A percentile compares a stretch with the other conserved stretches of the same genome.
Conservation (phyloP, 2,888 invertebrate genomes). For the Idaea dimidiata region DNA sequence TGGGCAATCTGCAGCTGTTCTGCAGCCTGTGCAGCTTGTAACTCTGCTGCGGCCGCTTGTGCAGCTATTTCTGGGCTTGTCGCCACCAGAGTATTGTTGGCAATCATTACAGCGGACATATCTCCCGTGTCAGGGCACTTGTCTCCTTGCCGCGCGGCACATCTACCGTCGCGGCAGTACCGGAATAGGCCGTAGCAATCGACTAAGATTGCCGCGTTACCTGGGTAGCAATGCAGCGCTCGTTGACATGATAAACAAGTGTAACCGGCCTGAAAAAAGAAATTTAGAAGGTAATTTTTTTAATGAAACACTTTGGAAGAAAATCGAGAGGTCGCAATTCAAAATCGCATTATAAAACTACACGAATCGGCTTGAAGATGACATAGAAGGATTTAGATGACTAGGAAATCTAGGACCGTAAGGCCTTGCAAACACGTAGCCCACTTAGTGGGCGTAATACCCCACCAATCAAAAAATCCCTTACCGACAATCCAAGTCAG, state of each 20-base stretch:
- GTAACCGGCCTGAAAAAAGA: slow-evolving; percentile 42
- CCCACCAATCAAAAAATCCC: too few relatives aligned
- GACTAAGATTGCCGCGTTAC: slow-evolving; percentile 41
- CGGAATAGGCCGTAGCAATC: slow-evolving; percentile 43
- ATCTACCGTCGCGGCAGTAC: slow-evolving; percentile 44
- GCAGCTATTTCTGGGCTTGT: slow-evolving; percentile 7
- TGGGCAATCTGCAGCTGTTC: background rate
- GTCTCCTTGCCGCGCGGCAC: slow-evolving; percentile 36
- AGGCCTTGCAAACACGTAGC: too few relatives aligned
- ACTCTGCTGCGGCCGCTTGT: background rate
- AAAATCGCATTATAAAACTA: slow-evolving; percentile 3
- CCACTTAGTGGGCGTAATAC: too few relatives aligned
- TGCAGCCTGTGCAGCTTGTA: background rate
- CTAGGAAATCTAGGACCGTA: too few relatives aligned
- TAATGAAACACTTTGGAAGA: too few relatives aligned
- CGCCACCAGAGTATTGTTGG: slow-evolving; percentile 5
- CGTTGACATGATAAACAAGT: slow-evolving; percentile 40
- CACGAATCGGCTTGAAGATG: too few relatives aligned
- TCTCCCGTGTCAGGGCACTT: slow-evolving; percentile 29
- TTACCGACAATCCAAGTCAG: too few relatives aligned
- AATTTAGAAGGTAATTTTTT: too few relatives aligned
- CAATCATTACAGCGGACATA: background rate
- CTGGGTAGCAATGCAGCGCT: slow-evolving; percentile 45
- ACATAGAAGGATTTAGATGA: too few relatives aligned
- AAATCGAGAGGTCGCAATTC: too few relatives aligned